Percentiles rank a stretch among this genome's conserved stretches.
These are phyloP conservation scores for Apodemia hepburni DNA, from an alignment of 2,888 invertebrate genomes.

Conservation along the genomic window DNA sequence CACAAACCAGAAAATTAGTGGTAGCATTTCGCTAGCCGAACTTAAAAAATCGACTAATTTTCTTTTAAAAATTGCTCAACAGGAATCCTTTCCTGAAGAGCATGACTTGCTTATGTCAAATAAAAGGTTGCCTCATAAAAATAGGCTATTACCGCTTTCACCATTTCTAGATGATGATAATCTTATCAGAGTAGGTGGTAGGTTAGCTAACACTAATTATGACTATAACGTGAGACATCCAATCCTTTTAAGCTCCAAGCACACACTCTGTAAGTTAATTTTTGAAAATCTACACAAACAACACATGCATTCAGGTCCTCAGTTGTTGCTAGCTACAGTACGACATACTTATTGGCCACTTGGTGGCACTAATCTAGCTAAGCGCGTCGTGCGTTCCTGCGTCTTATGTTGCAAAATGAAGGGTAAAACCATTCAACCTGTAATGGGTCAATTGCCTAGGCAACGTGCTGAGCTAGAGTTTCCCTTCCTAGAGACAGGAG, in stretches of 20 bases:
- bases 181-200: slow-evolving; percentile 30
- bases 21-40: slow-evolving; percentile 23
- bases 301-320: slow-evolving; percentile 29
- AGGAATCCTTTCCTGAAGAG: slow-evolving; percentile 17
- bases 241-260: slow-evolving; percentile 18
- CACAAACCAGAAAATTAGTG: slow-evolving; percentile 22
- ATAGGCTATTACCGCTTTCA: slow-evolving; percentile 8
- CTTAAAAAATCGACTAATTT: slow-evolving; percentile 13
- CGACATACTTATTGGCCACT: slow-evolving; percentile 30
- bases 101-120: slow-evolving; percentile 10
- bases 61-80: slow-evolving; percentile 21
- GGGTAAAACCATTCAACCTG: slow-evolving; percentile 27
- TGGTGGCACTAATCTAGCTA: slow-evolving; percentile 26
- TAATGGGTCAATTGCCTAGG: slow-evolving; percentile 32
- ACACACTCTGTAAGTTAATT: neutral
- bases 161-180: slow-evolving; percentile 19
- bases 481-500: slow-evolving; percentile 29
- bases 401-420: slow-evolving; percentile 25
- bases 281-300: slow-evolving; percentile 1
- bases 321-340: slow-evolving; percentile 26
- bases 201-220: slow-evolving; percentile 29
- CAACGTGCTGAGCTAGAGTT: slow-evolving; percentile 28
- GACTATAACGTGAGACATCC: slow-evolving; percentile 29
- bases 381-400: slow-evolving; percentile 25
- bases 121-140: slow-evolving; percentile 12